Evolutionary conservation across 2,888 invertebrate species (phyloP).

Genomic region (Erebia palarica): DNA sequence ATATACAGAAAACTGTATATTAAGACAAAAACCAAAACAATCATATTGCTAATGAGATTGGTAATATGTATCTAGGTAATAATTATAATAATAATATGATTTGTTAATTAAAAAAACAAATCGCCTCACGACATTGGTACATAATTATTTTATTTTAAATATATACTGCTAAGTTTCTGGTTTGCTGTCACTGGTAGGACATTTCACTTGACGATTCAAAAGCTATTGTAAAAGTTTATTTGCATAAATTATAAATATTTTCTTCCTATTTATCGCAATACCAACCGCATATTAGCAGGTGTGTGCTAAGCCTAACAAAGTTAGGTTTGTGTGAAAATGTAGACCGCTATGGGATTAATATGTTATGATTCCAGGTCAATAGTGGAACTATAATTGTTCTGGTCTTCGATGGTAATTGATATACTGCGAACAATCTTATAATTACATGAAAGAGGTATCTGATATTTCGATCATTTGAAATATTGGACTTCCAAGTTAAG

Average conservation of each 20-base stretch:
- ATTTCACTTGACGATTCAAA: too few species aligned
- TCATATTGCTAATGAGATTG: too few species aligned
- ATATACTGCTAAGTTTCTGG: too few species aligned
- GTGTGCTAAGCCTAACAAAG: background rate
- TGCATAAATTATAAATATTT: background rate
- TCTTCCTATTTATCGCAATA: background rate
- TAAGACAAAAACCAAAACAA: too few species aligned
- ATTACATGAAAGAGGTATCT: background rate
- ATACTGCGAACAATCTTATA: conserved; percentile 15
- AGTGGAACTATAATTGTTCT: conserved; percentile 18
- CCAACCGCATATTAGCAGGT: background rate
- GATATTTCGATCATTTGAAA: background rate
- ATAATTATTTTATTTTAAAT: too few species aligned
- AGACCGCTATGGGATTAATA: conserved; percentile 38
- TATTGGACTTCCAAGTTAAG: background rate
- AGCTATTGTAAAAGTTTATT: too few species aligned
- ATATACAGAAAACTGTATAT: too few species aligned
- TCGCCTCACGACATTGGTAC: background rate
- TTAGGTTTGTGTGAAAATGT: conserved; percentile 36
- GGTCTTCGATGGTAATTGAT: conserved; percentile 8
- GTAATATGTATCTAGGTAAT: too few species aligned
- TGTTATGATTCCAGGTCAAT: conserved; percentile 13
- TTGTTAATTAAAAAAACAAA: too few species aligned
- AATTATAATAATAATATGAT: too few species aligned
- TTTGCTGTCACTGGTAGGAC: too few species aligned